These are phyloP conservation scores for Actinemys pallida DNA, from an alignment of 2,113 vertebrate genomes.

Conservation along the genomic window DNA sequence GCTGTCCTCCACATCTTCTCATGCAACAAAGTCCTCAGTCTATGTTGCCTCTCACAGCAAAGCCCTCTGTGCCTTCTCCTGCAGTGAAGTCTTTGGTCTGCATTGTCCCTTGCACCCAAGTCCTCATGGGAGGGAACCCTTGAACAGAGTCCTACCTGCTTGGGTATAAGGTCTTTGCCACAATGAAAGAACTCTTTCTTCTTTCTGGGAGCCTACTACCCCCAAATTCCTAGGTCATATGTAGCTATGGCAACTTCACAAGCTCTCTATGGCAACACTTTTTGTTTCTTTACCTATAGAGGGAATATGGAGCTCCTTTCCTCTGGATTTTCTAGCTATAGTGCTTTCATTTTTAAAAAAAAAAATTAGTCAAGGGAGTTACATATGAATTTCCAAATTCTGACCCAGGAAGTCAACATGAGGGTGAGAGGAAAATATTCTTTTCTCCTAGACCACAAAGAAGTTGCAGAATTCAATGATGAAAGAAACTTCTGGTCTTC, in stretches of 20 bases:
- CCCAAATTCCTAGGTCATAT: neutral
- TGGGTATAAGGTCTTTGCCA: neutral
- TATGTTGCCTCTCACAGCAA: neutral
- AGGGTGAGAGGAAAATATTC: neutral
- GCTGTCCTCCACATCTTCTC: neutral
- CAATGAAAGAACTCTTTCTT: neutral
- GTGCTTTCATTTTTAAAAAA: no score
- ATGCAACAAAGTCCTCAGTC: neutral
- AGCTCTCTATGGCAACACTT: neutral
- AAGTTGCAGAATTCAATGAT: no score
- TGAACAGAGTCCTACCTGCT: neutral
- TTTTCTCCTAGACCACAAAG: neutral
- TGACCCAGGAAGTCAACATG: neutral
- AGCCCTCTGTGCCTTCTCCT: neutral
- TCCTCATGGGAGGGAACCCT: neutral
- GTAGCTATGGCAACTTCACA: neutral
- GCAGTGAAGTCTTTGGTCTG: neutral
- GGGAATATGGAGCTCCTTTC: neutral
- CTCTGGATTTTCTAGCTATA: neutral
- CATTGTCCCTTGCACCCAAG: neutral
- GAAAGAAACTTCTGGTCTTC: neutral
- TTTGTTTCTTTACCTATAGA: no score
- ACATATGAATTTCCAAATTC: neutral
- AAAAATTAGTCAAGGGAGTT: neutral
- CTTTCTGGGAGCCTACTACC: neutral